Conservation (phyloP, 2,113 vertebrate species). For the Toxotes jaculatrix region DNA sequence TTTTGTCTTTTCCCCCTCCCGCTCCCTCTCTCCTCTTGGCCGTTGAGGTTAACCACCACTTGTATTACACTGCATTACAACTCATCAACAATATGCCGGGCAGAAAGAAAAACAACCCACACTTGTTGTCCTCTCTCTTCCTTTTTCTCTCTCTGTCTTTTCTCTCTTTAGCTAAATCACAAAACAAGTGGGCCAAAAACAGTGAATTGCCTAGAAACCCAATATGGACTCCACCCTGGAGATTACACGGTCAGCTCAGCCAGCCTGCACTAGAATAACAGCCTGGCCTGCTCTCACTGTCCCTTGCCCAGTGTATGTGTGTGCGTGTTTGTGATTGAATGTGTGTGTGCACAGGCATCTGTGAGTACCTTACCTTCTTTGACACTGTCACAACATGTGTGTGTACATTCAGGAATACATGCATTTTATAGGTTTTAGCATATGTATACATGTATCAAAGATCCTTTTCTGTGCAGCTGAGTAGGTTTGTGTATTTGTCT, state of each 20-base stretch:
- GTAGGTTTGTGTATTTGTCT: conserved; percentile 16
- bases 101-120: conserved; percentile 71
- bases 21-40: conserved; percentile 73
- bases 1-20: conserved; percentile 25
- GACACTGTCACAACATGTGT: neutral
- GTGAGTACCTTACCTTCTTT: conserved; percentile 5
- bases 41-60: conserved; percentile 86
- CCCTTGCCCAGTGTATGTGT: conserved; percentile 45
- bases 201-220: conserved; percentile 81
- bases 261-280: conserved; percentile 84
- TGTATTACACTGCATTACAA: conserved; percentile 85
- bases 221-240: conserved; percentile 85
- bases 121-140: conserved; percentile 60
- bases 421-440: neutral
- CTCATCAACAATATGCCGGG: conserved; percentile 73
- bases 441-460: neutral
- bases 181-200: conserved; percentile 76
- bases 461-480: neutral
- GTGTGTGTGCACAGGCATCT: conserved; percentile 38
- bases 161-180: conserved; percentile 70
- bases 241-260: conserved; percentile 81
- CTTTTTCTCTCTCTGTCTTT: conserved; percentile 44
- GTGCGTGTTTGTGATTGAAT: conserved; percentile 38
- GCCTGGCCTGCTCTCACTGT: conserved; percentile 71
- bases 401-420: neutral